Evolutionary conservation across 2,113 vertebrate species (phyloP), one percentile per base, ranked within the genome.

Genomic region (Equus quagga): DNA sequence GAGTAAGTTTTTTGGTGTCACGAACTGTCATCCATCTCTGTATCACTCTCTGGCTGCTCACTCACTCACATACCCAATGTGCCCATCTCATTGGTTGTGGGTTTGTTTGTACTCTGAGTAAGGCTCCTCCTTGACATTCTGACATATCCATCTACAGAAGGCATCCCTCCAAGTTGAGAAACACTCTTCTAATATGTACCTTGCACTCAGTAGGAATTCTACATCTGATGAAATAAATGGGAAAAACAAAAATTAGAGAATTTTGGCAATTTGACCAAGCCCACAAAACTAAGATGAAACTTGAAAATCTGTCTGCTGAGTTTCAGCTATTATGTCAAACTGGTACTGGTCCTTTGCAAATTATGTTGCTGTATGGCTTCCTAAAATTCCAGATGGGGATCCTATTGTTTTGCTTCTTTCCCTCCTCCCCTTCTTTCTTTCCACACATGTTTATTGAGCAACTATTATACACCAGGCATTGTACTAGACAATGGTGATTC

Each of bases 231-330:
- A 95, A 94, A 64, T 69, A 73, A 94, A 13, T 36, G 4, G 31
- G 78, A 80, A 23, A 80, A 88, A 97, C 13, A 8, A 44, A 26
- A 94, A 60, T 89, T 58, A 92, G 82, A 81, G 36, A 75, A 75
- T 72, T 54, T 72, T 41, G 33, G 49, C 24, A 24, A 86, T 86
- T 89, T 92, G 28, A 60, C 19, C 54, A 82, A 82, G n/a, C 36
- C 75, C 17, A 14, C 14, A 49, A 89, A 91, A 78, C 24, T 18
- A 82, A 73, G 56, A 70, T 31, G 46, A 92, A 97, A 62, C 51
- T 65, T 54, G 41, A 70, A 89, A 69, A 64, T 78, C 67, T 64
- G 64, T 64, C 33, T 54, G 46, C 24, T 69, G 33, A 56, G 56
- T 94, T 90, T 82, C 56, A 69, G 8, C 31, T 79, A 6, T 56